Base-by-base conservation (phyloP, 2,888 invertebrate species). In the Zhengitettix transpicula region DNA sequence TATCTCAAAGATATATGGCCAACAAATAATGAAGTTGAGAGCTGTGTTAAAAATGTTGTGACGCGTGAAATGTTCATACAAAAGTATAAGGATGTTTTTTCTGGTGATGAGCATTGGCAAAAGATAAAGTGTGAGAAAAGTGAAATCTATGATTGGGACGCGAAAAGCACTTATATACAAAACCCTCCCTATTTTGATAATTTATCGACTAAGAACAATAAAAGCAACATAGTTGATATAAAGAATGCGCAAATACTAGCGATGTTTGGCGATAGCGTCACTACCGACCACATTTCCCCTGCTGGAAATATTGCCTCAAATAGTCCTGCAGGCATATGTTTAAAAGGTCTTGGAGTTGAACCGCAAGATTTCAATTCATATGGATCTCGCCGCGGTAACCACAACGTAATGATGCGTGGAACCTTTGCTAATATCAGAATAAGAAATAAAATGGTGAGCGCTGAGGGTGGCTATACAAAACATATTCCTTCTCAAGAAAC, bases 371-470 rank as follows among this genome's bases (percentile, higher is more conserved):
- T 62, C 40, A 62, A 63, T 41, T 60, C 62, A 10, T 60, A 61
- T 53, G 63, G 62, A 2, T 57, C 63, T n/a, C 59, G 63, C 12
- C 62, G 62, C 15, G 61, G 63, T 17, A 62, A 63, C 44, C 61
- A 63, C 47, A 40, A 62, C 14, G 58, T 62, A 16, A 62, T 62
- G 62, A 59, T 62, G 61, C 58, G 61, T 44, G 61, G 62, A 14
- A 80, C 80, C 0, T 80, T 80, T 68, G 79, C 78, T 61, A 81
- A 81, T 67, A 78, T 79, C 64, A 74, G 79, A 15, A 69, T 81
- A 41, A 71, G 76, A 52, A 81, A 80, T 69, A 77, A 78, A 65
- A 68, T 76, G 56, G 41, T 70, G 51, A 61, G 66, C 11, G 59
- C 55, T 1, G 66, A 71, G 16, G 78, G 75, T 16, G 75, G 79